Evolutionary conservation across 2,797 vertebrate species (phyloP).

Genomic region (Vespertilio murinus): DNA sequence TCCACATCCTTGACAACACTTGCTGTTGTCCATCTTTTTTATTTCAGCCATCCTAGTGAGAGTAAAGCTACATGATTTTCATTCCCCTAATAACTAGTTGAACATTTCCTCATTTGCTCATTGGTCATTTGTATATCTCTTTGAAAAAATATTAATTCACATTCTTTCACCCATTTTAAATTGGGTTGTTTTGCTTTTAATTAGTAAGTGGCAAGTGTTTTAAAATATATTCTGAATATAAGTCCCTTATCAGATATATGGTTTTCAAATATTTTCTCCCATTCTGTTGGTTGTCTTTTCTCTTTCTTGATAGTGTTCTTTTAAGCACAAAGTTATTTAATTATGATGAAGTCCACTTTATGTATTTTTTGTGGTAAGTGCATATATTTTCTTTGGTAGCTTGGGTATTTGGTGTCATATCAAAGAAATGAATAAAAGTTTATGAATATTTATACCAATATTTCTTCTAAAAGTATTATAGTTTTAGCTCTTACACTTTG

Average conservation of each 20-base stretch:
- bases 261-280: constrained; percentile 22
- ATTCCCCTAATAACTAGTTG: background rate
- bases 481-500: constrained; percentile 12
- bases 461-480: constrained; percentile 19
- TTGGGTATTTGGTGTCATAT: background rate
- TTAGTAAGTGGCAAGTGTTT: background rate
- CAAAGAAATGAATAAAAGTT: background rate
- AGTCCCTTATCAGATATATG: background rate
- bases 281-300: constrained; percentile 6
- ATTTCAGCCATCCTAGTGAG: background rate
- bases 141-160: background rate
- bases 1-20: background rate
- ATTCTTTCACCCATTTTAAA: background rate
- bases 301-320: constrained; percentile 8
- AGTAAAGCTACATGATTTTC: background rate
- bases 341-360: constrained; percentile 12
- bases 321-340: constrained; percentile 9
- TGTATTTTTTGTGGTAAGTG: background rate
- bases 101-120: background rate
- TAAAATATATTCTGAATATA: background rate
- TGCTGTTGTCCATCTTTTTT: constrained; percentile 20
- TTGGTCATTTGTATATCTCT: background rate
- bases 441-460: background rate
- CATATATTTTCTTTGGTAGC: background rate
- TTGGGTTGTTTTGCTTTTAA: background rate